Percentiles rank a stretch among this genome's conserved stretches.
phyloP scores from a whole-genome alignment of 2,797 vertebrate species.

The Tragopan temminckii region DNA sequence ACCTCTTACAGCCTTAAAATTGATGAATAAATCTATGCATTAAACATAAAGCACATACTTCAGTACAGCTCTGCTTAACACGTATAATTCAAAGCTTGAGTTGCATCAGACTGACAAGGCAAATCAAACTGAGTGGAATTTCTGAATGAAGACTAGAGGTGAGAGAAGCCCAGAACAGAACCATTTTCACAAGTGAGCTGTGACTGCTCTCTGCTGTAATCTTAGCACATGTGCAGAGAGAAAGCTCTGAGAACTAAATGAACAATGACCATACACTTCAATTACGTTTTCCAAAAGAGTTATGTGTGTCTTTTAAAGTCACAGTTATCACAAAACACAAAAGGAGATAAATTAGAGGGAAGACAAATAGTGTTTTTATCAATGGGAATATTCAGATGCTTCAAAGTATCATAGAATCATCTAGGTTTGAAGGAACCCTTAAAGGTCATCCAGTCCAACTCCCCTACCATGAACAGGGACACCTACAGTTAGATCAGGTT shows the following conservation, averaged over 20 bases:
- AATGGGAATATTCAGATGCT: not conserved
- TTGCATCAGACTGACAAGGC: not conserved
- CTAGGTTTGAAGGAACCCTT: too few species aligned
- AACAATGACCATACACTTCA: not conserved
- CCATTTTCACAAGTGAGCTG: not conserved
- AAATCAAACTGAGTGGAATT: not conserved
- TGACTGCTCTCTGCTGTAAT: slow-evolving; percentile 54
- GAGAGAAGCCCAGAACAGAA: not conserved
- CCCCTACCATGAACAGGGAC: too few species aligned
- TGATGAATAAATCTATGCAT: not conserved
- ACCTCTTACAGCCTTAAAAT: slow-evolving; percentile 21
- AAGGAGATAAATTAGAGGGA: not conserved
- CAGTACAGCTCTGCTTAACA: not conserved
- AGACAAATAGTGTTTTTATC: not conserved
- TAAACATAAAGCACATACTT: not conserved
- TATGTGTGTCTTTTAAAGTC: not conserved
- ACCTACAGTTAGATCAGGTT: too few species aligned
- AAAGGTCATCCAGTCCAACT: too few species aligned
- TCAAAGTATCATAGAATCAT: not conserved
- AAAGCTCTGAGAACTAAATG: not conserved
- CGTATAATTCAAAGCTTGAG: not conserved
- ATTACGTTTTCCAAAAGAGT: not conserved
- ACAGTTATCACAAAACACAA: not conserved
- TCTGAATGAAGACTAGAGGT: not conserved
- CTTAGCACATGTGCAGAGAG: not conserved